Percentiles rank a stretch among this genome's conserved stretches.
Evolutionary conservation across 2,888 invertebrate species (phyloP).

Genomic region (Argyra leucocephala): DNA sequence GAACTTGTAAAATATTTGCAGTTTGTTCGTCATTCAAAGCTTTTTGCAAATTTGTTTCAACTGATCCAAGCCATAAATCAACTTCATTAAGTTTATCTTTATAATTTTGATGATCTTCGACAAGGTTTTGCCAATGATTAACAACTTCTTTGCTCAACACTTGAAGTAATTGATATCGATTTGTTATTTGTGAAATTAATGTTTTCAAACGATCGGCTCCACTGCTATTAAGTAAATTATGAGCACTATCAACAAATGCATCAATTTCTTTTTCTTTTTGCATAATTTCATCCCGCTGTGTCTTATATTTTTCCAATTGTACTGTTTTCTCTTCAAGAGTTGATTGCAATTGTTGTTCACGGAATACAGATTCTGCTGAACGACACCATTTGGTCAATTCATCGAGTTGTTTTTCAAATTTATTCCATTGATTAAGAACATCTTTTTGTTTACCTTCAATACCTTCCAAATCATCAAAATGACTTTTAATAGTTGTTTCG

Average conservation of each 20-base stretch:
- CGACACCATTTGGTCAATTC: constrained; percentile 79
- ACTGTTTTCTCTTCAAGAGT: constrained; percentile 70
- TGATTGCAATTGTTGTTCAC: constrained; percentile 75
- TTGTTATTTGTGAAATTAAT: constrained; percentile 79
- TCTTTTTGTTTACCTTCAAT: constrained; percentile 65
- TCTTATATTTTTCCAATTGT: constrained; percentile 61
- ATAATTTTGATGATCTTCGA: constrained; percentile 73
- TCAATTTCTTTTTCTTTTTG: constrained; percentile 79
- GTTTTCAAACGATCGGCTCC: constrained; percentile 78
- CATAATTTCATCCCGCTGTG: constrained; percentile 64
- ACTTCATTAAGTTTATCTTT: constrained; percentile 65
- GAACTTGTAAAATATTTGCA: constrained; percentile 58
- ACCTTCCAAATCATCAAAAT: constrained; percentile 56
- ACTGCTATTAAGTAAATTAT: constrained; percentile 71
- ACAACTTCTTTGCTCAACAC: constrained; percentile 76
- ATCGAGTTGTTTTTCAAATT: constrained; percentile 74
- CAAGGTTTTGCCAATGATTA: constrained; percentile 71
- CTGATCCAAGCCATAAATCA: constrained; percentile 64
- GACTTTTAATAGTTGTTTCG: constrained; percentile 56
- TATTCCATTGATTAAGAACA: constrained; percentile 72
- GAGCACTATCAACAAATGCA: constrained; percentile 80
- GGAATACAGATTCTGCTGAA: constrained; percentile 69
- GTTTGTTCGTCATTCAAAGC: constrained; percentile 58
- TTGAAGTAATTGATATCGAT: constrained; percentile 71
- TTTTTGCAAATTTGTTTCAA: constrained; percentile 59